phyloP scores from a whole-genome alignment of 2,888 invertebrate genomes.

The Drosophila lutescens region DNA sequence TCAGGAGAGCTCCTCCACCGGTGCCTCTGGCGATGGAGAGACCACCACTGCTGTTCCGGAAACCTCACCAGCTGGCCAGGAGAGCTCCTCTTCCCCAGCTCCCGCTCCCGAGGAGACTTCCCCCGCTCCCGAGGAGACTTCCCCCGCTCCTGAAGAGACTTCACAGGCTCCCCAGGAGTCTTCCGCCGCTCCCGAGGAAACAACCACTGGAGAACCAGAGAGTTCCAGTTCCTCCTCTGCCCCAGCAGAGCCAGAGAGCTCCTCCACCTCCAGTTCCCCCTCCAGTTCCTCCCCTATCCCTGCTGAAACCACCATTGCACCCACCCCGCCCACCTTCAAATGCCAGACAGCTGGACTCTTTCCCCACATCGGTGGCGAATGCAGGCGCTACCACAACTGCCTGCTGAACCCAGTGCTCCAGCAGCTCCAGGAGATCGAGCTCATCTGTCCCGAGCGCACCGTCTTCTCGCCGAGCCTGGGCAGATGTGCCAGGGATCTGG shows the following conservation, averaged over 20 bases:
- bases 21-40: conserved; percentile 7
- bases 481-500: conserved; percentile 71
- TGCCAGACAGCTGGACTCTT: conserved; percentile 60
- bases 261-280: background rate
- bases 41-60: conserved; percentile 1
- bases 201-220: conserved; percentile 1
- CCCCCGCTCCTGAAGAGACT: background rate
- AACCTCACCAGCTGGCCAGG: no score
- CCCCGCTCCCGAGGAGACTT: background rate
- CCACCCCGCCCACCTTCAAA: conserved; percentile 46
- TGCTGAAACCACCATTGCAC: conserved; percentile 28
- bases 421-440: conserved; percentile 39
- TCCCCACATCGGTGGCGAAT: conserved; percentile 53
- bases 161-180: conserved; percentile 3
- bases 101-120: background rate
- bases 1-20: conserved; percentile 1
- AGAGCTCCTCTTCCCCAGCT: background rate
- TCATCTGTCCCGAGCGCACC: conserved; percentile 52
- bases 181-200: conserved; percentile 7
- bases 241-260: background rate
- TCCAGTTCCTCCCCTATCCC: background rate
- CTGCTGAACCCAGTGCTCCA: conserved; percentile 28
- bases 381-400: conserved; percentile 68
- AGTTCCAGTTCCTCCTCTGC: conserved; percentile 4
- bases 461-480: conserved; percentile 57